phyloP scores from a whole-genome alignment of 2,888 invertebrate species.

The Dolomedes plantarius region DNA sequence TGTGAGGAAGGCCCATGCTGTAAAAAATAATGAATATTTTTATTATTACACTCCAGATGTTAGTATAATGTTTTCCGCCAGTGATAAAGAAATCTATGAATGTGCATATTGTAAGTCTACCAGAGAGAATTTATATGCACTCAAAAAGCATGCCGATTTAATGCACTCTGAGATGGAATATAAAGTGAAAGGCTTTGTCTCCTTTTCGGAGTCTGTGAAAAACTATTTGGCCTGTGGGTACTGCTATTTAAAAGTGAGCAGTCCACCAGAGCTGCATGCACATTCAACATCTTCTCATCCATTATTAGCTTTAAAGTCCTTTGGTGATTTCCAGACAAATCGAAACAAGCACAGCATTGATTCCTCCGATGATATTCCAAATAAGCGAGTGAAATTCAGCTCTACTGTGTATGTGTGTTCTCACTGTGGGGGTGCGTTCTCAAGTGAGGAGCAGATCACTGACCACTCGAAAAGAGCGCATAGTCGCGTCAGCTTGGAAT shows the following conservation, averaged over 20 bases:
- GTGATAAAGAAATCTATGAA: constrained; percentile 38
- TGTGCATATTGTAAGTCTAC: constrained; percentile 59
- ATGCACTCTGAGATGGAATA: constrained; percentile 51
- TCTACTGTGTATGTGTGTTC: constrained; percentile 23
- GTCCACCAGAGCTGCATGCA: constrained; percentile 10
- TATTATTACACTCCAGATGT: constrained; percentile 54
- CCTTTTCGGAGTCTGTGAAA: too few species aligned
- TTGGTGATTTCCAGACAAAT: constrained; percentile 12
- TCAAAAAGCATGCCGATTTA: constrained; percentile 45
- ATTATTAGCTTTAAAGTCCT: constrained; percentile 5
- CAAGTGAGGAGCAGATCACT: constrained; percentile 11
- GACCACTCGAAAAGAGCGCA: constrained; percentile 24
- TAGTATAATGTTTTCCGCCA: background rate
- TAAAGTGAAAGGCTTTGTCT: constrained; percentile 33
- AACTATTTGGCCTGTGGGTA: constrained; percentile 37
- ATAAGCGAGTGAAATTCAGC: constrained; percentile 31
- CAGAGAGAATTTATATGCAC: constrained; percentile 25
- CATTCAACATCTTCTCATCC: constrained; percentile 32
- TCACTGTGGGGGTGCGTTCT: constrained; percentile 46
- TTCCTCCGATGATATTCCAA: background rate
- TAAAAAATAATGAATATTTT: constrained; percentile 17
- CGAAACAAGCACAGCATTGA: background rate
- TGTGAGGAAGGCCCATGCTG: constrained; percentile 35
- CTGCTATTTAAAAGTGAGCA: constrained; percentile 33
- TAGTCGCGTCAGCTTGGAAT: constrained; percentile 2